Conservation (phyloP, 2,797 vertebrate species). For the Sebastes glaucus region DNA sequence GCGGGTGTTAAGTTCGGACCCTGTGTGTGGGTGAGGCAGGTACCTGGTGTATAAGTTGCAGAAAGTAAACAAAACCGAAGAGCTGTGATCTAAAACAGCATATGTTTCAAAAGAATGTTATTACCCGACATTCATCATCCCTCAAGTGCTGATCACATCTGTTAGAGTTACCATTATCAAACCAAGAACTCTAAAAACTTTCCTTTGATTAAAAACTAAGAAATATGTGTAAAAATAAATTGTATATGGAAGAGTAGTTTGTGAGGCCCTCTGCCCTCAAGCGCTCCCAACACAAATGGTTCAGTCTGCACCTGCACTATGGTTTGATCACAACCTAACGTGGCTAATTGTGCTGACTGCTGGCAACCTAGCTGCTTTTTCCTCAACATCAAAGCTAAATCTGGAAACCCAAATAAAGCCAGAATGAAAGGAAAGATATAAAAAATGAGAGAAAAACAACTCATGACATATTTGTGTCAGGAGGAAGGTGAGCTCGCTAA, state of each 20-base stretch:
- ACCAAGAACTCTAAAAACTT: background rate
- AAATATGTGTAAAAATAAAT: background rate
- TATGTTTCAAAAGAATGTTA: background rate
- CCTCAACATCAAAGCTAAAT: slow-evolving; percentile 62
- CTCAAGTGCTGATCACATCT: background rate
- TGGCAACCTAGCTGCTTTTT: slow-evolving; percentile 39
- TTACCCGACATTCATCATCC: background rate
- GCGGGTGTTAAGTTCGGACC: too few species aligned
- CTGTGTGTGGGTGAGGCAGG: slow-evolving; percentile 41
- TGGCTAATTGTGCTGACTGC: slow-evolving; percentile 65
- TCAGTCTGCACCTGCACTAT: slow-evolving; percentile 38
- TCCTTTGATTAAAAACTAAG: background rate
- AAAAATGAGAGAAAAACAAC: slow-evolving; percentile 33
- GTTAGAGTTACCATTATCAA: background rate
- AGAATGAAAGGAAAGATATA: slow-evolving; percentile 30
- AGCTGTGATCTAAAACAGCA: background rate
- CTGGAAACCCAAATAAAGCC: slow-evolving; percentile 26
- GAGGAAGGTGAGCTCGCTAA: background rate
- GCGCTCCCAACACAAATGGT: slow-evolving; percentile 11
- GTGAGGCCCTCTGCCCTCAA: background rate
- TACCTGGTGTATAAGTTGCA: slow-evolving; percentile 12
- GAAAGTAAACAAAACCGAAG: slow-evolving; percentile 7
- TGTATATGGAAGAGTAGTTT: background rate
- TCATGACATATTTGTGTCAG: slow-evolving; percentile 25
- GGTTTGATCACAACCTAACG: slow-evolving; percentile 55